Conservation (phyloP, 1,140 invertebrate species). For the Diorhabda carinulata region DNA sequence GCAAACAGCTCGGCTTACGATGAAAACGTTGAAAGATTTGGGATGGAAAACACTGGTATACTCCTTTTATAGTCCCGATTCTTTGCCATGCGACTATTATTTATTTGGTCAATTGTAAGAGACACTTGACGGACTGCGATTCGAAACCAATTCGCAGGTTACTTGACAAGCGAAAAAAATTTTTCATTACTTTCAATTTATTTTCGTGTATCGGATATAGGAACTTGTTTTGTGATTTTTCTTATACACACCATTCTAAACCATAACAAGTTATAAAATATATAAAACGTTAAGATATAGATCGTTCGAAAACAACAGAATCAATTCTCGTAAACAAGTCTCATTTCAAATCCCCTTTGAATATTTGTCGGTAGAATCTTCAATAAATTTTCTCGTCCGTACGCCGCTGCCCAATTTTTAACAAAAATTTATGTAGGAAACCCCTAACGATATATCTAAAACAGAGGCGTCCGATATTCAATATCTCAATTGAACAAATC, state of each 20-base stretch:
- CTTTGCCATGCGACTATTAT: no score
- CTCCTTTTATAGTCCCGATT: no score
- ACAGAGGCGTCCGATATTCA: no score
- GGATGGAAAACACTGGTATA: background rate
- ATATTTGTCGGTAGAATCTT: constrained; percentile 11
- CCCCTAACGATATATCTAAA: constrained; percentile 3
- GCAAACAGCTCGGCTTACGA: background rate
- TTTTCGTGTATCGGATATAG: background rate
- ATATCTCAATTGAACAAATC: no score
- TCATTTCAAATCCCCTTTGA: constrained; percentile 10
- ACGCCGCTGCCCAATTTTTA: constrained; percentile 20
- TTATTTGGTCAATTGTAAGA: no score
- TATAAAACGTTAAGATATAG: background rate
- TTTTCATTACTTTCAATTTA: background rate
- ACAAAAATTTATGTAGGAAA: constrained; percentile 16
- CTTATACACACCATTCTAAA: background rate
- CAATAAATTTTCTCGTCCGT: constrained; percentile 16
- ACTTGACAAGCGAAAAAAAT: no score
- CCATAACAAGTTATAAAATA: background rate
- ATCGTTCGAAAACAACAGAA: constrained; percentile 6
- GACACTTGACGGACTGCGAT: no score
- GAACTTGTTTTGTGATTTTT: background rate
- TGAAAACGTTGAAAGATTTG: background rate
- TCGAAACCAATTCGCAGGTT: no score
- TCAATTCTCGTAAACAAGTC: constrained; percentile 12